Evolutionary conservation across 2,797 vertebrate genomes (phyloP).

Genomic region (Orestias chungarensis): DNA sequence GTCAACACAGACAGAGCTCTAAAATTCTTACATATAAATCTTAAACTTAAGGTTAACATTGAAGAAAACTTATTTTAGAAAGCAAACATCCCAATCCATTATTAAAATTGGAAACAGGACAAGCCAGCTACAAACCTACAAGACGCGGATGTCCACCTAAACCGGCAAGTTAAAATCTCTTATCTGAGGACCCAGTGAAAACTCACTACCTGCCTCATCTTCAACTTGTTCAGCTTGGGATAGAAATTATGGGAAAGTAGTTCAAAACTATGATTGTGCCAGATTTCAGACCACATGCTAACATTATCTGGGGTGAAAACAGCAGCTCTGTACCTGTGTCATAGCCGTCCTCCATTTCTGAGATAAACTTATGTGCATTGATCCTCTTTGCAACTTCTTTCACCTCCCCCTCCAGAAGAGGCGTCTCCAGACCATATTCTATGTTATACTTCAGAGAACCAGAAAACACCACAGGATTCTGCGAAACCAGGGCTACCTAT

Average conservation of each 20-base stretch:
- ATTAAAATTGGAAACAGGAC: not conserved
- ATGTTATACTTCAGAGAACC: conserved; percentile 88
- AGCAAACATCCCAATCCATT: not conserved
- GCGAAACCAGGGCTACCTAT: conserved; percentile 85
- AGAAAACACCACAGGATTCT: conserved; percentile 89
- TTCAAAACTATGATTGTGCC: not conserved
- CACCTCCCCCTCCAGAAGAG: conserved; percentile 65
- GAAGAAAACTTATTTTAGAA: not conserved
- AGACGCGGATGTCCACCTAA: not conserved
- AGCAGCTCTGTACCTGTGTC: conserved; percentile 76
- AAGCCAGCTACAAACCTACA: not conserved
- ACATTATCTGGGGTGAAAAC: not conserved
- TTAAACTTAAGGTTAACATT: not conserved
- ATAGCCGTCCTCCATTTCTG: conserved; percentile 70
- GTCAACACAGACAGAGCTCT: not conserved
- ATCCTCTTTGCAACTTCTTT: conserved; percentile 65
- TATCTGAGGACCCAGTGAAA: not conserved
- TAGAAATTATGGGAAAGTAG: not conserved
- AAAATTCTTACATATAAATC: not conserved
- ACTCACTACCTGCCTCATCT: not conserved
- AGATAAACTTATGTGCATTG: conserved; percentile 76
- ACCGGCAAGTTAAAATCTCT: not conserved
- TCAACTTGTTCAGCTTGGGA: not conserved
- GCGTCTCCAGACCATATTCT: conserved; percentile 79
- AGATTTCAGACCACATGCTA: not conserved